Evolutionary conservation across 2,797 vertebrate genomes (phyloP), one percentile per base, ranked within the genome.

Genomic region (Salmo trutta): DNA sequence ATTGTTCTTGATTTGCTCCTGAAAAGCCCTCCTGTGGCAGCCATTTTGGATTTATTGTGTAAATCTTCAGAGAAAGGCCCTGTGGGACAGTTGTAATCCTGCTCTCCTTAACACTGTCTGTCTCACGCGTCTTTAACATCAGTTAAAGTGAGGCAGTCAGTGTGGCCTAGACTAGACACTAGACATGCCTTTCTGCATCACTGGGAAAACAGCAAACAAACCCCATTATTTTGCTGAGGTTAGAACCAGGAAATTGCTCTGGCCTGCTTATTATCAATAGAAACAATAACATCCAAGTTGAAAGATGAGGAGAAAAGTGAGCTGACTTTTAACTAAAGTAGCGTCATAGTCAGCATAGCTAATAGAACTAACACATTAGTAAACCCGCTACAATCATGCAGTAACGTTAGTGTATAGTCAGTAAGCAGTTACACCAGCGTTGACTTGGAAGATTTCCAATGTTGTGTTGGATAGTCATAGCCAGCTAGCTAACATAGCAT

Each of bases 221-320:
- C 71, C 73, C 1, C 73, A n/a, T 75, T 86, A 77, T 54, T 82
- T 84, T 72, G 74, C 51, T 14, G 27, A 59, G 59, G 73, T 83
- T 82, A 80, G 82, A 81, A 14, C 27, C 82, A 83, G 88, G 84
- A 83, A 83, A 88, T 82, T 75, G 17, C 78, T 51, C 31, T 75
- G 64, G 75, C 73, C 73, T 77, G 79, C 73, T 78, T 73, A 17
- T 83, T 84, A 86, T 88, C 86, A 81, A 78, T 73, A 75, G 77
- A 82, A 85, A 41, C 36, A 41, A 8, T 41, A 41, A 1, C 12
- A 47, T 80, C 81, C 71, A 24, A 14, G 47, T 52, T 17, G 79
- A 82, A 21, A 33, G 66, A 70, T 31, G 69, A 67, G 67, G 78
- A 29, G 56, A 75, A 77, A 77, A 71, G 67, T 15, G 65, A 77